Evolutionary conservation across 2,797 vertebrate genomes (phyloP).

Genomic region (Gobio occitaniae): DNA sequence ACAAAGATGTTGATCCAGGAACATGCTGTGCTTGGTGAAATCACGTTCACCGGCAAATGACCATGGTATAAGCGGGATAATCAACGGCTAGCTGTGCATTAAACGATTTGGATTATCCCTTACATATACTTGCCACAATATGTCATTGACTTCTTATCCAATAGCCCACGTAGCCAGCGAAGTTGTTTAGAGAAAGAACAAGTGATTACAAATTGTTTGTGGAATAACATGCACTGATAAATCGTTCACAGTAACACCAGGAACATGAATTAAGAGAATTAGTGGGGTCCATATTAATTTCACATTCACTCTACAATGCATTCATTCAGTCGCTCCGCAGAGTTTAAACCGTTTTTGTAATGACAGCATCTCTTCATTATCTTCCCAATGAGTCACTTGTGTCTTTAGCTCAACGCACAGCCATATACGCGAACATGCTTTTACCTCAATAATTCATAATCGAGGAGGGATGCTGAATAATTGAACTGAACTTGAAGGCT

Average conservation of each 20-base stretch:
- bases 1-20: too few relatives aligned
- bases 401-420: slow-evolving; percentile 70
- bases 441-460: slow-evolving; percentile 87
- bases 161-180: not conserved
- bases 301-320: not conserved
- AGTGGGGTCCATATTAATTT: slow-evolving; percentile 3
- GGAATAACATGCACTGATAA: not conserved
- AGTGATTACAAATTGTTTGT: not conserved
- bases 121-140: not conserved
- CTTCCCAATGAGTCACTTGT: slow-evolving; percentile 62
- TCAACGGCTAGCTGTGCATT: not conserved
- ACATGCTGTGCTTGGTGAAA: not conserved
- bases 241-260: not conserved
- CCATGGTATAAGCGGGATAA: not conserved
- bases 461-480: slow-evolving; percentile 86
- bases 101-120: not conserved
- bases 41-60: not conserved
- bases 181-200: not conserved
- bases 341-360: slow-evolving; percentile 8
- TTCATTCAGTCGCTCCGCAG: not conserved
- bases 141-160: not conserved
- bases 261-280: not conserved
- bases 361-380: slow-evolving; percentile 67
- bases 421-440: slow-evolving; percentile 84
- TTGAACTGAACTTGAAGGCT: slow-evolving; percentile 87